A percentile compares a stretch with the other conserved stretches of the same genome.
phyloP scores from a whole-genome alignment of 2,888 invertebrate genomes.

The Arctia plantaginis region DNA sequence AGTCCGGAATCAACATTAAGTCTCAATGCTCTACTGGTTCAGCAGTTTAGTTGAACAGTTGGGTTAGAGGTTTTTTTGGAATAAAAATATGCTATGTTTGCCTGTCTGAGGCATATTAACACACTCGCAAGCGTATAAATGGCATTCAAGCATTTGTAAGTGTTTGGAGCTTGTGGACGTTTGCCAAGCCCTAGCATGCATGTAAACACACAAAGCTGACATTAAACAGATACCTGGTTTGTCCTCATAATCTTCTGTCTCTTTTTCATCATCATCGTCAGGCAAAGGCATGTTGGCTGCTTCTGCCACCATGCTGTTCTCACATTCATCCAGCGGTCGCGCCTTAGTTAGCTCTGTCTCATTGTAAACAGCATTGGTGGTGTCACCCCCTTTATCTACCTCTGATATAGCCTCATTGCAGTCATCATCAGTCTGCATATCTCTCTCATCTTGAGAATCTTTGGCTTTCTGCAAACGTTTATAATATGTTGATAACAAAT shows the following conservation, averaged over 20 bases:
- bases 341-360: conserved; percentile 19
- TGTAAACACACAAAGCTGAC: not conserved
- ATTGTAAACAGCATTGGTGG: conserved; percentile 19
- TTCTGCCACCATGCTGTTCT: conserved; percentile 35
- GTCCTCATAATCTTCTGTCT: conserved; percentile 27
- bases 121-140: too few relatives aligned
- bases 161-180: too few relatives aligned
- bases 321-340: conserved; percentile 27
- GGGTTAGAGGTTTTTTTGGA: too few relatives aligned
- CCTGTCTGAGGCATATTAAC: too few relatives aligned
- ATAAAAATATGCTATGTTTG: too few relatives aligned
- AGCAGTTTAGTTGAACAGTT: too few relatives aligned
- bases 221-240: conserved; percentile 23
- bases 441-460: conserved; percentile 71
- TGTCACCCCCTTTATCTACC: conserved; percentile 48
- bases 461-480: conserved; percentile 55
- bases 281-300: conserved; percentile 44
- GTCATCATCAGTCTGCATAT: conserved; percentile 74
- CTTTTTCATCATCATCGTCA: conserved; percentile 36
- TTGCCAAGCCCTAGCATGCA: too few relatives aligned
- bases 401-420: conserved; percentile 62
- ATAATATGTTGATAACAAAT: not conserved
- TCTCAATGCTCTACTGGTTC: too few relatives aligned
- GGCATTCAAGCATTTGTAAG: too few relatives aligned
- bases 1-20: too few relatives aligned